Evolutionary conservation across 53 echinoderm and acorn worm genomes (phyloP).

Genomic region (Luidia sarsii): DNA sequence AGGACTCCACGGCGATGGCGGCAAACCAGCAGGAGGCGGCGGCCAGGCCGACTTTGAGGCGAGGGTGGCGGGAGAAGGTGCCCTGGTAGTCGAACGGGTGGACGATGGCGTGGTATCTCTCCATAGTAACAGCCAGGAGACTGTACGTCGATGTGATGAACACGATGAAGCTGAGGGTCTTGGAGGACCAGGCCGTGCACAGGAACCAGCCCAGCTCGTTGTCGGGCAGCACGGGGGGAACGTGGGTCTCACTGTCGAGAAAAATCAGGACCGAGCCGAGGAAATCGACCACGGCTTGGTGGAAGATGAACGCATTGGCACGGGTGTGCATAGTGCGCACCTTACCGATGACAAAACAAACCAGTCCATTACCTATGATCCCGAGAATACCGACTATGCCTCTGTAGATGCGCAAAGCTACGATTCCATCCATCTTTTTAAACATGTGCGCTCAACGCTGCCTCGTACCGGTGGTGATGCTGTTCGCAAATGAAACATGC

Average conservation of each 20-base stretch:
- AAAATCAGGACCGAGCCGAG: conserved; percentile 60
- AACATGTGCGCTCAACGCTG: too few relatives aligned
- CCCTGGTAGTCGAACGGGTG: conserved; percentile 27
- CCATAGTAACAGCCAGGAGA: conserved; percentile 12
- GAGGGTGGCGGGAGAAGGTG: conserved; percentile 1
- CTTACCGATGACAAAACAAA: conserved; percentile 71
- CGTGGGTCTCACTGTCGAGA: conserved; percentile 21
- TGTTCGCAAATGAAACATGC: too few relatives aligned
- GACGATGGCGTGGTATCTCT: conserved; percentile 31
- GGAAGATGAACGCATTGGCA: conserved; percentile 80
- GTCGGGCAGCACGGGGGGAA: conserved; percentile 46
- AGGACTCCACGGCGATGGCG: not conserved
- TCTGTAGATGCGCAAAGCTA: conserved; percentile 33
- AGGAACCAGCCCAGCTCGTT: not conserved
- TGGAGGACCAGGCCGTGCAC: too few relatives aligned
- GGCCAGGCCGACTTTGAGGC: conserved; percentile 8
- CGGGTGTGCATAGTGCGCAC: conserved; percentile 62
- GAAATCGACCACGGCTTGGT: conserved; percentile 78
- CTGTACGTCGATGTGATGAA: not conserved
- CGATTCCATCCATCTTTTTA: conserved; percentile 33
- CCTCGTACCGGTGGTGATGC: too few relatives aligned
- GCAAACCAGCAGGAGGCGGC: not conserved
- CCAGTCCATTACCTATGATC: conserved; percentile 66
- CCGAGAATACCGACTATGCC: conserved; percentile 57
- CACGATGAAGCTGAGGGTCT: too few relatives aligned